Evolutionary conservation across 2,888 invertebrate genomes (phyloP).

Genomic region (Drosophila ochracea): DNA sequence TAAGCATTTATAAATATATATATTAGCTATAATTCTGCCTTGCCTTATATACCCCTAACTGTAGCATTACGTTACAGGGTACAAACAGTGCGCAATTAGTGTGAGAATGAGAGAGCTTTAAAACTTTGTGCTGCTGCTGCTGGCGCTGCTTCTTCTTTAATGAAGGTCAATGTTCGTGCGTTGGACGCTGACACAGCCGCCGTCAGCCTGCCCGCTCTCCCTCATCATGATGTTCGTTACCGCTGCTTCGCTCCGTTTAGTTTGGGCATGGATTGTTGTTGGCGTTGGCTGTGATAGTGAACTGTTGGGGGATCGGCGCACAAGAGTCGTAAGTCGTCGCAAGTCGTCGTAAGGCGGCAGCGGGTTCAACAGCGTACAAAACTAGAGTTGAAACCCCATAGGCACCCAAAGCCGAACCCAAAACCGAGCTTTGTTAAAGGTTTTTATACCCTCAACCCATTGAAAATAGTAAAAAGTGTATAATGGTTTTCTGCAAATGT

Average conservation of each 20-base stretch:
- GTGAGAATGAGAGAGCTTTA: constrained; percentile 47
- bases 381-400: constrained; percentile 43
- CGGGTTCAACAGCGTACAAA: constrained; percentile 49
- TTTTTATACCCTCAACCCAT: constrained; percentile 21
- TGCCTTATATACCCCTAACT: background rate
- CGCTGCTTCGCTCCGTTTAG: constrained; percentile 52
- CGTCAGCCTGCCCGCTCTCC: constrained; percentile 4
- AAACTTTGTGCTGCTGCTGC: constrained; percentile 34
- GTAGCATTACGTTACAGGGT: constrained; percentile 1
- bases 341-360: constrained; percentile 13
- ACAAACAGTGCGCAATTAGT: constrained; percentile 47
- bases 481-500: background rate
- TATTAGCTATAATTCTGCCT: background rate
- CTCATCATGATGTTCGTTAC: constrained; percentile 35
- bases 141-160: constrained; percentile 60
- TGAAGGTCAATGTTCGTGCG: constrained; percentile 83
- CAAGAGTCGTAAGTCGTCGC: constrained; percentile 10
- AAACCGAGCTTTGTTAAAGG: constrained; percentile 55
- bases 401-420: constrained; percentile 25
- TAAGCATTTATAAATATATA: background rate
- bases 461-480: background rate
- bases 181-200: constrained; percentile 49
- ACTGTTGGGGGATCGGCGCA: constrained; percentile 45
- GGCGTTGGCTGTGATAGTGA: constrained; percentile 44
- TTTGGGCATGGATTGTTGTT: constrained; percentile 32